phyloP scores from a whole-genome alignment of 2,113 vertebrate species.

The Spea bombifrons region DNA sequence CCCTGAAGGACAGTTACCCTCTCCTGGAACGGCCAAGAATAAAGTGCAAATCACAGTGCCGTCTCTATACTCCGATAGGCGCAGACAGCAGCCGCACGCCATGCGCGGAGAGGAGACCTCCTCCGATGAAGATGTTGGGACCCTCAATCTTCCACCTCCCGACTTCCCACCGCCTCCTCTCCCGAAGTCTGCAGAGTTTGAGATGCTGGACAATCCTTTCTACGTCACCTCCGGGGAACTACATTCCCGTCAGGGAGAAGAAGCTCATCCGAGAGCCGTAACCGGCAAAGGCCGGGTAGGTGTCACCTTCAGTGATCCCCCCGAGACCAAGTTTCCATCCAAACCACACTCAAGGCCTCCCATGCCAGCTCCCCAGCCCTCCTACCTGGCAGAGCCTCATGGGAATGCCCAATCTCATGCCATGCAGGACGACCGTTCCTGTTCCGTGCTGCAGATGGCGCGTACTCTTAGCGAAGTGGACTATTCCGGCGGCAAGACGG shows the following conservation, averaged over 20 bases:
- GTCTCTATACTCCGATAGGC: slow-evolving; percentile 49
- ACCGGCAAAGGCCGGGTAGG: slow-evolving; percentile 48
- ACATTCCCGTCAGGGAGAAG: slow-evolving; percentile 45
- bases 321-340: slow-evolving; percentile 58
- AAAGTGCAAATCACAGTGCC: slow-evolving; percentile 70
- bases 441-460: slow-evolving; percentile 94
- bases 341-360: slow-evolving; percentile 61
- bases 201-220: slow-evolving; percentile 63
- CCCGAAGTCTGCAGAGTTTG: slow-evolving; percentile 71
- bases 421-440: slow-evolving; percentile 83
- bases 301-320: slow-evolving; percentile 59
- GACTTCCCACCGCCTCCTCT: slow-evolving; percentile 84
- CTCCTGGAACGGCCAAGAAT: slow-evolving; percentile 59
- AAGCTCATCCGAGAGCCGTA: slow-evolving; percentile 26
- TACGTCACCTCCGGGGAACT: slow-evolving; percentile 53
- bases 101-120: slow-evolving; percentile 74
- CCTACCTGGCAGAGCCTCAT: slow-evolving; percentile 53
- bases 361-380: slow-evolving; percentile 23
- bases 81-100: slow-evolving; percentile 56
- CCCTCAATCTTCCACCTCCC: slow-evolving; percentile 75
- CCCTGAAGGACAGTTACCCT: slow-evolving; percentile 64
- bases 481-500: slow-evolving; percentile 56
- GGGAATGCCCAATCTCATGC: slow-evolving; percentile 27
- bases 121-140: slow-evolving; percentile 77
- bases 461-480: slow-evolving; percentile 91